Evolutionary conservation across 2,113 vertebrate genomes (phyloP), one percentile per base, ranked within the genome.

Genomic region (Lucifuga dentata): DNA sequence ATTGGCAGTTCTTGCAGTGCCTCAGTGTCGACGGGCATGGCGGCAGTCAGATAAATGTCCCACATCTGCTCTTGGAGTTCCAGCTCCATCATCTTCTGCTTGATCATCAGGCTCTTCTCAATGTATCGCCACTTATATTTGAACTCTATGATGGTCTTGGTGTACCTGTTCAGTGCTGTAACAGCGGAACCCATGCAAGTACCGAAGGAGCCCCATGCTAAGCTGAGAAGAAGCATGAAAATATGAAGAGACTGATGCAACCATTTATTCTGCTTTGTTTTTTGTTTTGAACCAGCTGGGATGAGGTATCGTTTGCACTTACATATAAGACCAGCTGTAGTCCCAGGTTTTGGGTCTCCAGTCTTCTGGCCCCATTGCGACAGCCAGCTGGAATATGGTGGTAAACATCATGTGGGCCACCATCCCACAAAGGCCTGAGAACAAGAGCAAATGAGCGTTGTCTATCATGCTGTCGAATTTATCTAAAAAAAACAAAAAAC

Each of bases 401-500:
- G 95, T 98, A 66, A 98, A 98, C 96, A 99, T 98, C 97, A 99
- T 98, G 81, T 97, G 96, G 58, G 97, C 96, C 35, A 98, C 92
- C 96, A 99, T 98, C 48, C 97, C 97, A 84, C 98, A 93, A 77
- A 98, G 95, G 80, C 96, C 97, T 98, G 64, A 38, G 43, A 52
- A 32, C 15, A 60, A 49, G 12, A 49, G 23, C 12, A 43, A 12
- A 40, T 3, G 44, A 8, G 29, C 5, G 10, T n/a, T n/a, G n/a
- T n/a, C n/a, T n/a, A n/a, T n/a, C n/a, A n/a, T n/a, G n/a, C n/a
- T n/a, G n/a, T n/a, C n/a, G n/a, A n/a, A n/a, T n/a, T n/a, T n/a
- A n/a, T n/a, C n/a, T n/a, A n/a, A n/a, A n/a, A n/a, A n/a, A n/a
- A n/a, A n/a, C n/a, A n/a, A n/a, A n/a, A n/a, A n/a, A n/a, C n/a